phyloP scores from a whole-genome alignment of 2,113 vertebrate genomes.

The Hiodon tergisus region DNA sequence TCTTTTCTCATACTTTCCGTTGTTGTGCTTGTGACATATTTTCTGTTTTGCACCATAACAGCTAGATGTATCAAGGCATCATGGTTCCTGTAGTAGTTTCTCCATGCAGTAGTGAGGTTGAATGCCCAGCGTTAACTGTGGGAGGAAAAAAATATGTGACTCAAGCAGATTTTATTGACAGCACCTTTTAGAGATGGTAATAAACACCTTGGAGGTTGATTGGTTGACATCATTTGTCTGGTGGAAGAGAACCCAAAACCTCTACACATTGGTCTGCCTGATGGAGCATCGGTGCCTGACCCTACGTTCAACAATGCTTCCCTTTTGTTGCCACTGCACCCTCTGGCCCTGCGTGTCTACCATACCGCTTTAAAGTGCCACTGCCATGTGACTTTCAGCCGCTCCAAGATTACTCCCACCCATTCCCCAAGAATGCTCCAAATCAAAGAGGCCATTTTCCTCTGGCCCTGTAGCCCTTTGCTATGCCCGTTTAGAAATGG shows the following conservation, averaged over 20 bases:
- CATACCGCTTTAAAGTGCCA: not conserved
- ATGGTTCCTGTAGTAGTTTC: too few relatives aligned
- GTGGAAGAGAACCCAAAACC: not conserved
- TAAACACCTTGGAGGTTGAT: not conserved
- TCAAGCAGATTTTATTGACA: too few relatives aligned
- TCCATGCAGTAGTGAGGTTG: too few relatives aligned
- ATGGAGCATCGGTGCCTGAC: not conserved
- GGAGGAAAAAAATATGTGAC: too few relatives aligned
- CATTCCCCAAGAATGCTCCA: not conserved
- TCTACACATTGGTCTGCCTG: not conserved
- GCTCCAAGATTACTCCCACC: not conserved
- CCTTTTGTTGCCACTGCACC: not conserved
- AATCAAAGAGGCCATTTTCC: conserved; percentile 3
- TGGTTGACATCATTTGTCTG: not conserved
- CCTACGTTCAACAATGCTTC: not conserved
- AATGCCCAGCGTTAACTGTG: too few relatives aligned
- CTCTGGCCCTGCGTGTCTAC: not conserved
- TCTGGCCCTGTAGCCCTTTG: not conserved
- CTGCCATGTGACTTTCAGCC: conserved; percentile 1
- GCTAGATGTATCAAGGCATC: too few relatives aligned
- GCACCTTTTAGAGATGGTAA: too few relatives aligned
- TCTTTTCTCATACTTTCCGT: too few relatives aligned
- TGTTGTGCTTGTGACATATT: too few relatives aligned
- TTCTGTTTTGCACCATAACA: too few relatives aligned
- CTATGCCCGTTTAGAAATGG: not conserved